A percentile compares a stretch with the other conserved stretches of the same genome.
Conservation (phyloP, 2,113 vertebrate species). For the Setophaga kirtlandii region DNA sequence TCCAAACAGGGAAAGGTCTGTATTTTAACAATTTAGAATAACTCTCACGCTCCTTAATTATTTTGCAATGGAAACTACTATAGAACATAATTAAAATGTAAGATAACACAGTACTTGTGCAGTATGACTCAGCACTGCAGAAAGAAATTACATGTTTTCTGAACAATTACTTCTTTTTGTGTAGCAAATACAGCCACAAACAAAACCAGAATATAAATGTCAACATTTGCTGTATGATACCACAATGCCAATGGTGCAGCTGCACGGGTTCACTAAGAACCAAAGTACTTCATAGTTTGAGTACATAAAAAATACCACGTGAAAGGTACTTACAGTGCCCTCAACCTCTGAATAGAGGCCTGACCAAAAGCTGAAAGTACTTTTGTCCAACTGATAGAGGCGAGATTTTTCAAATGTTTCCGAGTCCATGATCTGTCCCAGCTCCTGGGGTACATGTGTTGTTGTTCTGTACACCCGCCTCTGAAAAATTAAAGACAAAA, state of each 20-base stretch:
- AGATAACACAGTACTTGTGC: background rate
- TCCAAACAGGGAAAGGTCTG: background rate
- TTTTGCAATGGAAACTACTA: background rate
- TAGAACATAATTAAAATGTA: background rate
- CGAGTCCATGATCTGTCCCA: constrained; percentile 94
- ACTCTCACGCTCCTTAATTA: background rate
- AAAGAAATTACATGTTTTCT: background rate
- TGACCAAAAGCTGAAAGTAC: constrained; percentile 98
- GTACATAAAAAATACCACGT: background rate
- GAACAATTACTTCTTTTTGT: background rate
- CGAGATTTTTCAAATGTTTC: constrained; percentile 98
- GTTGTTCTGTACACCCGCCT: constrained; percentile 89
- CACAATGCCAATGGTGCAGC: background rate
- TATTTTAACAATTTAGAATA: background rate
- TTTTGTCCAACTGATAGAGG: constrained; percentile 97
- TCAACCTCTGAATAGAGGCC: constrained; percentile 95
- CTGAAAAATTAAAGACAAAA: constrained; percentile 72
- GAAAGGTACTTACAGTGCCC: constrained; percentile 86
- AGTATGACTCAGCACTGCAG: background rate
- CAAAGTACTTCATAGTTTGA: background rate
- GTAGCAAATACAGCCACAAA: background rate
- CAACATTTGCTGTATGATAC: rapidly evolving
- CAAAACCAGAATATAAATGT: background rate
- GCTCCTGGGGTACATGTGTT: constrained; percentile 87
- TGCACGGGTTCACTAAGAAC: background rate